A percentile compares a stretch with the other conserved stretches of the same genome.
Conservation (phyloP, 2,113 vertebrate species). For the Paradoxurus hermaphroditus region DNA sequence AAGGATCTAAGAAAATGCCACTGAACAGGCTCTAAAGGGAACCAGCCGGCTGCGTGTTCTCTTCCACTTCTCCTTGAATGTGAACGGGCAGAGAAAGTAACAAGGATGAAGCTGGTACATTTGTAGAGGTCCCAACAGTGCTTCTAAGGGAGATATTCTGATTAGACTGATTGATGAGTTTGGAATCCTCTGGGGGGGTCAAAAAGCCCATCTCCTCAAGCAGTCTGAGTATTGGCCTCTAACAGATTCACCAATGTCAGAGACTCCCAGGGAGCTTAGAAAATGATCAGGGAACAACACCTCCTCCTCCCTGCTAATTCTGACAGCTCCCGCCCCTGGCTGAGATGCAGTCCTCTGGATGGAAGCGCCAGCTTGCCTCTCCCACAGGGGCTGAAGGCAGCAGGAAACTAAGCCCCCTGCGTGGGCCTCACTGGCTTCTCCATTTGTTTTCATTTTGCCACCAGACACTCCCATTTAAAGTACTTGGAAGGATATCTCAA, state of each 20-base stretch:
- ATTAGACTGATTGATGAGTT: constrained; percentile 20
- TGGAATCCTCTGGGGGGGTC: constrained; percentile 41
- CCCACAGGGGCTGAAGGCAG: constrained; percentile 40
- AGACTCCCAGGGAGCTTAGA: constrained; percentile 49
- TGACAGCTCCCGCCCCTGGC: constrained; percentile 30
- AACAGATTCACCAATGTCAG: constrained; percentile 21
- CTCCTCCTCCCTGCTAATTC: constrained; percentile 22
- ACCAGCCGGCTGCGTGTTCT: too few relatives aligned
- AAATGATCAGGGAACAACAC: constrained; percentile 49
- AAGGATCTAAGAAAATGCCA: not conserved
- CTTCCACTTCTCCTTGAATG: not conserved
- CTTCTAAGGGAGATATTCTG: not conserved
- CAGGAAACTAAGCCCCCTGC: constrained; percentile 36
- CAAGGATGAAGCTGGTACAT: not conserved
- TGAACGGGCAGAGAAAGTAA: not conserved
- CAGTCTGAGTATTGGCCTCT: constrained; percentile 58
- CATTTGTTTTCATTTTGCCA: constrained; percentile 83
- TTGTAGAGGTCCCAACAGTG: not conserved
- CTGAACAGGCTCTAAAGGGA: not conserved
- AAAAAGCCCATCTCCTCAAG: constrained; percentile 53
- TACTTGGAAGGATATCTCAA: constrained; percentile 77
- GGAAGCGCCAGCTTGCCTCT: constrained; percentile 65
- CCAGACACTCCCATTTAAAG: constrained; percentile 78
- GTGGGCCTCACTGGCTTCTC: constrained; percentile 44
- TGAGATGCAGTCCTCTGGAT: constrained; percentile 9